A percentile compares a stretch with the other conserved stretches of the same genome.
phyloP scores from a whole-genome alignment of 2,113 vertebrate species.

The Morone saxatilis region DNA sequence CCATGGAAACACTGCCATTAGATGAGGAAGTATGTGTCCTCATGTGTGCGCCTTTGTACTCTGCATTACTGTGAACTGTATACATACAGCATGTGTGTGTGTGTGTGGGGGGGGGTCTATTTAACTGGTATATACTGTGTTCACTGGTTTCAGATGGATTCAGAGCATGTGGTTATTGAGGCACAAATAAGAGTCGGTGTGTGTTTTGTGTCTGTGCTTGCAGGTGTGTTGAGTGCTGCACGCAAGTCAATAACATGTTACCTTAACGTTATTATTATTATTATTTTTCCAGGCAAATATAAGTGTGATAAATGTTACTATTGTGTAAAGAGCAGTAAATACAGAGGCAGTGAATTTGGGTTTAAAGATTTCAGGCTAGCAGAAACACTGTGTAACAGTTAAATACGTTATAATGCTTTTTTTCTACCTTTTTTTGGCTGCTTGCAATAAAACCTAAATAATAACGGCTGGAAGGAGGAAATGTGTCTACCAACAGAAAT shows the following conservation, averaged over 20 bases:
- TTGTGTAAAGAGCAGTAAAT: background rate
- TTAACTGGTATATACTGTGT: background rate
- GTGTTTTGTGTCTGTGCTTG: background rate
- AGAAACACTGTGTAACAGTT: background rate
- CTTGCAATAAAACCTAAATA: background rate
- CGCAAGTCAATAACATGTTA: conserved; percentile 1
- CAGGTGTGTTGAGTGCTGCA: conserved; percentile 4
- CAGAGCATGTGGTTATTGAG: background rate
- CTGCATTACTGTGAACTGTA: conserved; percentile 39
- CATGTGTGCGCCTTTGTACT: conserved; percentile 59
- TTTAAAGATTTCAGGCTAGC: background rate
- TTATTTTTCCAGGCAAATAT: background rate
- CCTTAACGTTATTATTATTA: background rate
- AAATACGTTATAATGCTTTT: background rate
- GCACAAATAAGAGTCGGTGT: background rate
- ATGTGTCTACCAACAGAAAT: background rate
- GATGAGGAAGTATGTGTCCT: conserved; percentile 73
- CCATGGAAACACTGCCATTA: conserved; percentile 83
- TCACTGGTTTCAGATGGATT: background rate
- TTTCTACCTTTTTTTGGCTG: background rate
- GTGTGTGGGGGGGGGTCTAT: background rate
- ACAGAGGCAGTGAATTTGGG: background rate
- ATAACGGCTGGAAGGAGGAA: background rate
- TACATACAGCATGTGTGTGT: conserved; percentile 12
- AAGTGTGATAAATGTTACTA: background rate